Conservation (phyloP, 2,113 vertebrate species). For the Herpetotheres cachinnans region DNA sequence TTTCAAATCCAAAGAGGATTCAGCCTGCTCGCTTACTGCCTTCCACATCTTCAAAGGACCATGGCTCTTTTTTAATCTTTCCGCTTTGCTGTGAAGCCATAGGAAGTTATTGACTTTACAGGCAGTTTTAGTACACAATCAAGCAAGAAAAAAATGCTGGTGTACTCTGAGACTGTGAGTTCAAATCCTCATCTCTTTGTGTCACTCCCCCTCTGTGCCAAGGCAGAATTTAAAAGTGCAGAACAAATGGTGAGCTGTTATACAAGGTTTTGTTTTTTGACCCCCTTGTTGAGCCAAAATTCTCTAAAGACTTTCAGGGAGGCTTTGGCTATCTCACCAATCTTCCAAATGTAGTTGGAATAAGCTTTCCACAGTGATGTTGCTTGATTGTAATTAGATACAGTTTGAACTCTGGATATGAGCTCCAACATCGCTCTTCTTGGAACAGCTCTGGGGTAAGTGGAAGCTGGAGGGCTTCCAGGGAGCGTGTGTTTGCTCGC, state of each 20-base stretch:
- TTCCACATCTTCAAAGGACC: constrained; percentile 75
- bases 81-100: constrained; percentile 63
- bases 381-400: not conserved
- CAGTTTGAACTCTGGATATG: not conserved
- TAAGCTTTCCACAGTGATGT: not conserved
- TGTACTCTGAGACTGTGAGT: constrained; percentile 57
- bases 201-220: not conserved
- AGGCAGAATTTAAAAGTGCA: constrained; percentile 39
- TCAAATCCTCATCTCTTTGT: constrained; percentile 68
- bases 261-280: not conserved
- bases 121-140: constrained; percentile 68
- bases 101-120: constrained; percentile 76
- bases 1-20: constrained; percentile 77
- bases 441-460: not conserved
- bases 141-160: constrained; percentile 40
- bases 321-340: constrained; percentile 34
- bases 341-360: constrained; percentile 41
- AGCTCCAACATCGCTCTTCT: not conserved
- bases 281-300: not conserved
- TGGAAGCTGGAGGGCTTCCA: not conserved
- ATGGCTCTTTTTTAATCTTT: constrained; percentile 74
- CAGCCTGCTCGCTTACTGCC: constrained; percentile 76
- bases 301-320: constrained; percentile 3
- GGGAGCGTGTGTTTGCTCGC: rapidly evolving
- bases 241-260: constrained; percentile 22